These are phyloP conservation scores for Ranitomeya variabilis DNA, from an alignment of 2,113 vertebrate species.

Conservation along the genomic window DNA sequence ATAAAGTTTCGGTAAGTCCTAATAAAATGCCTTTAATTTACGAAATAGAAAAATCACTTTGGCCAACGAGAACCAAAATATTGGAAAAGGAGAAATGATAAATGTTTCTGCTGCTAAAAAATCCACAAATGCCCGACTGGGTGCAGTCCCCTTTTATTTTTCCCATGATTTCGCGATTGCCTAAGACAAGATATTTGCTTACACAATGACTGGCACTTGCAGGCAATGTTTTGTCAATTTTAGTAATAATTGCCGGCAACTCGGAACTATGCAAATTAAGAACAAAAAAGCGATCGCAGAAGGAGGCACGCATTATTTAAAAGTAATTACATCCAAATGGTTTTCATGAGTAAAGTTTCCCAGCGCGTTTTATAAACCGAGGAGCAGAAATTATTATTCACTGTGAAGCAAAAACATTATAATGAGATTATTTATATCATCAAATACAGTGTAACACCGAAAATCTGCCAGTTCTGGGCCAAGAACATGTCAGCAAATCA, in stretches of 20 bases:
- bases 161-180: background rate
- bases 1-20: background rate
- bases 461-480: slow-evolving; percentile 1
- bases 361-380: background rate
- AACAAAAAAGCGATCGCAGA: slow-evolving; percentile 12
- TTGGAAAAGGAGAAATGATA: background rate
- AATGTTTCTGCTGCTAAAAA: background rate
- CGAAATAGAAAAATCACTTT: too few species aligned
- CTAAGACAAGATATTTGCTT: background rate
- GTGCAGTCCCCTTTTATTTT: background rate
- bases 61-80: too few species aligned
- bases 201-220: background rate
- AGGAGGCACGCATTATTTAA: slow-evolving; percentile 5
- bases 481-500: slow-evolving; percentile 13
- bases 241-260: slow-evolving; percentile 7
- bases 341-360: background rate
- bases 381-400: background rate
- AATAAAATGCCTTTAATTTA: background rate
- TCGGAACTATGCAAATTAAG: slow-evolving; percentile 20
- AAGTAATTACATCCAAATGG: slow-evolving; percentile 23
- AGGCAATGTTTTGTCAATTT: slow-evolving; percentile 17
- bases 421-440: slow-evolving; percentile 32
- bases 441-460: background rate
- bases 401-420: slow-evolving; percentile 17
- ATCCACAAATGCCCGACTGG: background rate